phyloP scores from a whole-genome alignment of 2,113 vertebrate species.

The Alligator mississippiensis region DNA sequence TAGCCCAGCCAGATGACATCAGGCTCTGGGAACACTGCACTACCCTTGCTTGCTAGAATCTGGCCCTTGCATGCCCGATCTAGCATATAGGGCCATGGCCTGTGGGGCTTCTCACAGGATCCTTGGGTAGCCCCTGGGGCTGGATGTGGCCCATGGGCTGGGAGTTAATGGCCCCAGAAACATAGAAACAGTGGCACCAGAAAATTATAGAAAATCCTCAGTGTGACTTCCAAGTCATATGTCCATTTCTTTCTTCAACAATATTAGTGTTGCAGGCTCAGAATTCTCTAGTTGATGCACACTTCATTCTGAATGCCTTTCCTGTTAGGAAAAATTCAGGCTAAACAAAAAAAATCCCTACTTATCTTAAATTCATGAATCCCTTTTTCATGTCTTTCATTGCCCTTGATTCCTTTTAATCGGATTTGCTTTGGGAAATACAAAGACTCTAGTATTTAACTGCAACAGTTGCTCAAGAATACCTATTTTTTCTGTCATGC shows the following conservation, averaged over 20 bases:
- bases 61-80: no score
- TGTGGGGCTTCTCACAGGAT: no score
- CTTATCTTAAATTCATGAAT: background rate
- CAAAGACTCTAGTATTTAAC: fast-evolving
- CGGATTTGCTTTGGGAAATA: background rate
- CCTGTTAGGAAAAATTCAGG: background rate
- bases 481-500: background rate
- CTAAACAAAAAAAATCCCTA: background rate
- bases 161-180: no score
- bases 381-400: background rate
- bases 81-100: no score
- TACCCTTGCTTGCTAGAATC: no score
- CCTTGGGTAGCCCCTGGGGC: no score
- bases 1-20: no score
- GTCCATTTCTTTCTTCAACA: background rate
- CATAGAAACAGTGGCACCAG: background rate
- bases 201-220: background rate
- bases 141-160: no score
- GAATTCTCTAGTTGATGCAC: background rate
- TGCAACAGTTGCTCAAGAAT: background rate
- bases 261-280: background rate
- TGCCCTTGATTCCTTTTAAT: background rate
- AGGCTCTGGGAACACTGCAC: no score
- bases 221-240: background rate
- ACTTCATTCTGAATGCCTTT: background rate